phyloP scores from a whole-genome alignment of 1,140 invertebrate species.

The Ephestia elutella region DNA sequence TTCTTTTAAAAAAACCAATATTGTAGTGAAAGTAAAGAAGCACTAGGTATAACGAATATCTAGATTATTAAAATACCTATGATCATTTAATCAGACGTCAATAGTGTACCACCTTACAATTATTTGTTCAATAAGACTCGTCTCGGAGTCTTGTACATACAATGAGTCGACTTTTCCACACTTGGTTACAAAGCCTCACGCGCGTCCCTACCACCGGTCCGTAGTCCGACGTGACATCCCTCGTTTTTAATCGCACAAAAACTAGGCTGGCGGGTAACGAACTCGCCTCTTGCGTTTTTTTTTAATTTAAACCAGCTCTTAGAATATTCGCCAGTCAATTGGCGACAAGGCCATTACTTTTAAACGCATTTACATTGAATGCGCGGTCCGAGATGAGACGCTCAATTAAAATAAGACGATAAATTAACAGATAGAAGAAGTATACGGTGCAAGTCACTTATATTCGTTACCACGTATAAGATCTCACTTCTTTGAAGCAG shows the following conservation, averaged over 20 bases:
- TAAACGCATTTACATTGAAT: constrained; percentile 66
- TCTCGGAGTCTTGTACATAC: background rate
- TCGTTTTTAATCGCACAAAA: constrained; percentile 19
- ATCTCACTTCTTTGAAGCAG: too few relatives aligned
- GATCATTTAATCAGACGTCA: too few relatives aligned
- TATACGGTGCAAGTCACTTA: background rate
- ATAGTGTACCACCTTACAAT: too few relatives aligned
- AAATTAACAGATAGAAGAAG: constrained; percentile 46
- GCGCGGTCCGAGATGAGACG: constrained; percentile 34
- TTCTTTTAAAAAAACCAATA: too few relatives aligned
- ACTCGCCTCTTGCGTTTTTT: constrained; percentile 11
- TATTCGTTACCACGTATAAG: background rate
- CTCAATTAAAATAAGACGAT: constrained; percentile 63
- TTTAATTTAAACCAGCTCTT: constrained; percentile 2
- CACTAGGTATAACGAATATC: too few relatives aligned
- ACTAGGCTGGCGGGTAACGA: constrained; percentile 20
- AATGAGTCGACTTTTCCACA: background rate
- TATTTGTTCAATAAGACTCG: too few relatives aligned
- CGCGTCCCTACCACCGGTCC: background rate
- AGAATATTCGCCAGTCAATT: constrained; percentile 26
- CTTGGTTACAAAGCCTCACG: background rate
- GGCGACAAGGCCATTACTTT: constrained; percentile 49
- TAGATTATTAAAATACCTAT: too few relatives aligned
- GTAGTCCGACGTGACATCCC: background rate
- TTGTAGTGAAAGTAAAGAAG: too few relatives aligned